Evolutionary conservation across 2,888 invertebrate species (phyloP).

Genomic region (Chrysotoxum bicinctum): DNA sequence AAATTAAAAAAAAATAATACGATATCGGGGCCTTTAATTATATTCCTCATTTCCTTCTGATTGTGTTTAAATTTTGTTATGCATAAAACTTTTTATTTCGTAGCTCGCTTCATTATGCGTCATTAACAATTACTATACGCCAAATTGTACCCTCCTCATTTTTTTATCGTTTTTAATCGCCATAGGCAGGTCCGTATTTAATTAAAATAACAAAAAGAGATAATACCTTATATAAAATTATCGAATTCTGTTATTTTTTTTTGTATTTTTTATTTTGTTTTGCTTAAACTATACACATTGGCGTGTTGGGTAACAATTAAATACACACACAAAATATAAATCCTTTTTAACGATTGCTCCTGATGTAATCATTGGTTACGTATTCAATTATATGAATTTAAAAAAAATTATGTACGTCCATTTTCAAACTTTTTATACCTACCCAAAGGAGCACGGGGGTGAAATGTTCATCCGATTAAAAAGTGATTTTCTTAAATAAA

Average conservation of each 20-base stretch:
- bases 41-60: conserved; percentile 25
- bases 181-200: conserved; percentile 75
- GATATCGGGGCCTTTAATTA: conserved; percentile 63
- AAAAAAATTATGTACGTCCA: conserved; percentile 4
- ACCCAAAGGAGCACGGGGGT: background rate
- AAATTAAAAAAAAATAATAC: background rate
- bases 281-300: conserved; percentile 1
- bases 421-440: background rate
- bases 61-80: background rate
- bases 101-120: conserved; percentile 62
- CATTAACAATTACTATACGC: conserved; percentile 70
- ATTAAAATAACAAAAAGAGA: conserved; percentile 64
- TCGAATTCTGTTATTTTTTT: conserved; percentile 23
- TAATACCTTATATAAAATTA: conserved; percentile 20
- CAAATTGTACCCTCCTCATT: conserved; percentile 38
- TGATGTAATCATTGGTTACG: conserved; percentile 58
- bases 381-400: conserved; percentile 62
- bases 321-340: conserved; percentile 23
- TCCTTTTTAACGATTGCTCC: conserved; percentile 56
- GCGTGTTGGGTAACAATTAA: conserved; percentile 5
- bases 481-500: conserved; percentile 37
- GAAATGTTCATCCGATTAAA: conserved; percentile 11
- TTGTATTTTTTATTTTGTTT: background rate
- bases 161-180: conserved; percentile 79
- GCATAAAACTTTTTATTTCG: background rate